These are phyloP conservation scores for Gandaritis pyraliata DNA, from an alignment of 2,888 invertebrate genomes.

Conservation along the genomic window DNA sequence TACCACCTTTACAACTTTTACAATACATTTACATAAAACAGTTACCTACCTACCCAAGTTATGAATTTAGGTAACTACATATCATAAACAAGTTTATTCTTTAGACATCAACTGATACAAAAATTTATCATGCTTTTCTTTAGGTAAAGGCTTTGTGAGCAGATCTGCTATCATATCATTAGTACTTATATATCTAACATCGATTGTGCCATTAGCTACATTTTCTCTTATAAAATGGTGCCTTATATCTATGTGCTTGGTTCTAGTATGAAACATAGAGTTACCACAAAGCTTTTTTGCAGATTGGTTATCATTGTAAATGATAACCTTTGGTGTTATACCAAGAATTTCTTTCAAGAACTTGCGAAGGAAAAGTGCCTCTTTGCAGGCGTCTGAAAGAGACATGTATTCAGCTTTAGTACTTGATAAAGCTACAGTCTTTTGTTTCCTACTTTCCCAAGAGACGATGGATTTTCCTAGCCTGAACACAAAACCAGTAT, in stretches of 20 bases:
- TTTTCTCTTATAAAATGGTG: slow-evolving; percentile 7
- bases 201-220: neutral
- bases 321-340: neutral
- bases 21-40: too few species aligned
- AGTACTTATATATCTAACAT: slow-evolving; percentile 3
- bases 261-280: slow-evolving; percentile 12
- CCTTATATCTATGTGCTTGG: slow-evolving; percentile 9
- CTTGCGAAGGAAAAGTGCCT: slow-evolving; percentile 11
- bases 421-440: slow-evolving; percentile 46
- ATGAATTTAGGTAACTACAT: too few species aligned
- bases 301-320: slow-evolving; percentile 12
- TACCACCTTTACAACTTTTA: too few species aligned
- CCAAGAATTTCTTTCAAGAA: slow-evolving; percentile 8
- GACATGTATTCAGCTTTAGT: slow-evolving; percentile 41
- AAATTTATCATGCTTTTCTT: slow-evolving; percentile 7
- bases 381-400: slow-evolving; percentile 22
- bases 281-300: slow-evolving; percentile 5
- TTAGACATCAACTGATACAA: neutral
- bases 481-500: slow-evolving; percentile 40
- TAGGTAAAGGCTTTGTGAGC: slow-evolving; percentile 6
- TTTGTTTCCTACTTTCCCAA: slow-evolving; percentile 45
- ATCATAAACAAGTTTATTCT: too few species aligned
- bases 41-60: too few species aligned
- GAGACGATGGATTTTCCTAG: too few species aligned
- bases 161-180: slow-evolving; percentile 12